Conservation (phyloP, 1,140 invertebrate genomes). For the Trachelipus rathkii region DNA sequence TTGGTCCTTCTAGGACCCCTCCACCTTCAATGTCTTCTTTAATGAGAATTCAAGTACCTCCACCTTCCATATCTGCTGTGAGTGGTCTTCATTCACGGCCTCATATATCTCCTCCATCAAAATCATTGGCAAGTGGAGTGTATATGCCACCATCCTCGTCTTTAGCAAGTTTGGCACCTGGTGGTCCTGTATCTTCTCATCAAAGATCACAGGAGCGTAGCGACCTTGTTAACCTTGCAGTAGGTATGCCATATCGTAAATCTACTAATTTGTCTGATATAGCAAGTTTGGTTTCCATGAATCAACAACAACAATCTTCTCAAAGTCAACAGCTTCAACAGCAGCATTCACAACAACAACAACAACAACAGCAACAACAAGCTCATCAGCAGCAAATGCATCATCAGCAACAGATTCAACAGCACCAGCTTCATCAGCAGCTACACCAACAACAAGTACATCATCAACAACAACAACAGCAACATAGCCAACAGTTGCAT, state of each 20-base stretch:
- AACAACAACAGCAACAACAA: slow-evolving; percentile 12
- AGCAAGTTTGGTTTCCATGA: not conserved
- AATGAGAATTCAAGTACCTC: slow-evolving; percentile 31
- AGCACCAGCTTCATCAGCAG: slow-evolving; percentile 56
- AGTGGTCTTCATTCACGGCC: slow-evolving; percentile 29
- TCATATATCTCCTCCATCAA: slow-evolving; percentile 28
- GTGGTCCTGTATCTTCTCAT: slow-evolving; percentile 39
- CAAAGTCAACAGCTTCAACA: slow-evolving; percentile 14
- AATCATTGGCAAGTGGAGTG: slow-evolving; percentile 21
- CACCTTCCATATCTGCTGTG: slow-evolving; percentile 30
- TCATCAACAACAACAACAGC: slow-evolving; percentile 31
- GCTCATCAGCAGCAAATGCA: slow-evolving; percentile 52
- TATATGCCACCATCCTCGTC: slow-evolving; percentile 36
- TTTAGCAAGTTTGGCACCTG: slow-evolving; percentile 40
- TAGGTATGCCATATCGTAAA: slow-evolving; percentile 38
- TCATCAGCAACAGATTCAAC: slow-evolving; percentile 58
- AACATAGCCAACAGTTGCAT: slow-evolving; percentile 21
- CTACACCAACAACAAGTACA: slow-evolving; percentile 49
- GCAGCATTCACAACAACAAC: slow-evolving; percentile 11
- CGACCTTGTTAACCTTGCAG: slow-evolving; percentile 35
- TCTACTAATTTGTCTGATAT: slow-evolving; percentile 17
- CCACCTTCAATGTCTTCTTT: slow-evolving; percentile 35
- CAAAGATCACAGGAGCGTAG: slow-evolving; percentile 29
- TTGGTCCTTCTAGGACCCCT: slow-evolving; percentile 40
- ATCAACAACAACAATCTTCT: not conserved